Base-by-base conservation (phyloP, 2,113 vertebrate species). In the Hepsetus odoe region DNA sequence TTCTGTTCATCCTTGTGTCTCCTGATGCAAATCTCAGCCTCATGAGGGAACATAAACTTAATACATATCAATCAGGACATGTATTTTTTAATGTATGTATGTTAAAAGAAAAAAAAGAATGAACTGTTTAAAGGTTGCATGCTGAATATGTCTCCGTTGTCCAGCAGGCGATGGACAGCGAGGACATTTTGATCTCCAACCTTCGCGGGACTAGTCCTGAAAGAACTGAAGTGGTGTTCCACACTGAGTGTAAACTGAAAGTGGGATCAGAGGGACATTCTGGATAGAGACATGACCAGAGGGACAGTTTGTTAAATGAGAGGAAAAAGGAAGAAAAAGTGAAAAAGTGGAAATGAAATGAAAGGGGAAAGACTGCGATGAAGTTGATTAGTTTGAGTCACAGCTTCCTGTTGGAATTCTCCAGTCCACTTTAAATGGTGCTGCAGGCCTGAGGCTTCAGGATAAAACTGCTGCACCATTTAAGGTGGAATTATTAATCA, bases 331-430 rank as follows among this genome's bases (percentile, higher is more conserved):
- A 65, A 22, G 56, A 26, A 67, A 76, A 33, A n/a, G 8, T 2
- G 2, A 32, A 22, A 13, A 59, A 59, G 3, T 5, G 18, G 3
- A 1, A 14, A 42, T 8, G 32, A n/a, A 20, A 35, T 38, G 86
- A 89, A 0, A 71, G 88, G 86, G 58, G 77, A 84, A 83, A 86
- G 87, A 86, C 86, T 8, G 77, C 84, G 73, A 80, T 83, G 87
- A 51, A 26, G n/a, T n/a, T n/a, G 33, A 49, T 6, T 20, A 38
- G 26, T 26, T 22, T 78, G 18, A 22, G n/a, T 4, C 12, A 42
- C 30, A 35, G 40, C 40, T 42, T 3, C 40, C 13, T 42, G 13
- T 42, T 42, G 1, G 2, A 42, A 42, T 42, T 42, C 3, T 12
- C 40, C 40, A 10, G 9, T 42, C 40, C 40, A 42, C 40, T 12